These are phyloP conservation scores for Epicampocera succincta DNA, from an alignment of 2,888 invertebrate genomes.

Conservation along the genomic window DNA sequence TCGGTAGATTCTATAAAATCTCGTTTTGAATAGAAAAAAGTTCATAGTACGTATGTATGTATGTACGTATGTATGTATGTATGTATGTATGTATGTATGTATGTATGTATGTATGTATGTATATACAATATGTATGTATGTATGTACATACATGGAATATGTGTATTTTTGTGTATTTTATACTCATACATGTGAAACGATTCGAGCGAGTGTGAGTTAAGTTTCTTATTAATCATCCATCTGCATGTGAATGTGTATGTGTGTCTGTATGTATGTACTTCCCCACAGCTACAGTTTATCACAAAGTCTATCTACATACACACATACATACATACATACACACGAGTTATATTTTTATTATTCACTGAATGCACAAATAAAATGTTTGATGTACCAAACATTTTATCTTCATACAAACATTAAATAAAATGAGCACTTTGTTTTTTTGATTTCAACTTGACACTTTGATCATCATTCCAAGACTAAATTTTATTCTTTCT, in stretches of 20 bases:
- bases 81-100: not conserved
- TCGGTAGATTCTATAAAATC: constrained; percentile 42
- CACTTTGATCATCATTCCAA: no score
- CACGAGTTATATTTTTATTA: no score
- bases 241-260: not conserved
- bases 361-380: no score
- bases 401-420: no score
- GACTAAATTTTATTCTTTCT: no score
- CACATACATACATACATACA: not conserved
- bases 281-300: constrained; percentile 48
- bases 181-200: not conserved
- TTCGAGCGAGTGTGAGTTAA: not conserved
- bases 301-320: constrained; percentile 48
- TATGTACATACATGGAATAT: not conserved
- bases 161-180: not conserved
- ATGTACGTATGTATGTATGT: no score
- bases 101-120: constrained; percentile 11
- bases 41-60: not conserved
- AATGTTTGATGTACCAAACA: no score
- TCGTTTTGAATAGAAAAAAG: constrained; percentile 18
- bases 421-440: no score
- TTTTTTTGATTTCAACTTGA: no score
- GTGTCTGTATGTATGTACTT: no score
- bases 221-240: constrained; percentile 43
- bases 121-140: not conserved